These are phyloP conservation scores for Hyla sarda DNA, from an alignment of 2,113 vertebrate genomes.

Conservation along the genomic window DNA sequence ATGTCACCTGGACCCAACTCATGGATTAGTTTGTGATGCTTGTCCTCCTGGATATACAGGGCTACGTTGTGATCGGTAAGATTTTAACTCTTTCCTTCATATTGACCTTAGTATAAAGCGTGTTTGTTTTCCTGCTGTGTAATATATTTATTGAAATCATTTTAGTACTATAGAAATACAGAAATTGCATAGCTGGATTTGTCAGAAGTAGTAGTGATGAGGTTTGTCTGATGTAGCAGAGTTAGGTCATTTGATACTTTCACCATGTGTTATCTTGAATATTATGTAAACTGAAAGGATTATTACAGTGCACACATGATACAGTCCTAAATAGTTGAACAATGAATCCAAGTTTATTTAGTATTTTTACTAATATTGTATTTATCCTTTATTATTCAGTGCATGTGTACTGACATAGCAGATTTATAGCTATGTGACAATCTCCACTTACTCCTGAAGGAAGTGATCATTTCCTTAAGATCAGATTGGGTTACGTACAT, in stretches of 20 bases:
- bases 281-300: background rate
- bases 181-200: background rate
- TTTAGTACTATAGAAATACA: background rate
- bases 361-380: background rate
- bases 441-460: background rate
- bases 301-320: background rate
- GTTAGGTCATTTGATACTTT: background rate
- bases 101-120: background rate
- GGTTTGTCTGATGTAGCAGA: background rate
- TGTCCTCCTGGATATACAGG: conserved; percentile 85
- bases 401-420: background rate
- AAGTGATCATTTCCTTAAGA: background rate
- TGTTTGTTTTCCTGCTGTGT: background rate
- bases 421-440: conserved; percentile 3
- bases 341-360: background rate
- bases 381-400: background rate
- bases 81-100: background rate
- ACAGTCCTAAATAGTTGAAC: background rate
- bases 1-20: conserved; percentile 80
- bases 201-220: background rate
- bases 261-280: too few species aligned
- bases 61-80: conserved; percentile 91
- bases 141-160: background rate
- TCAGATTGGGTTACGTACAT: background rate
- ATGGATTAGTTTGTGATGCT: conserved; percentile 84